A percentile compares a stretch with the other conserved stretches of the same genome.
Evolutionary conservation across 2,888 invertebrate genomes (phyloP).

Genomic region (Phengaris arion): DNA sequence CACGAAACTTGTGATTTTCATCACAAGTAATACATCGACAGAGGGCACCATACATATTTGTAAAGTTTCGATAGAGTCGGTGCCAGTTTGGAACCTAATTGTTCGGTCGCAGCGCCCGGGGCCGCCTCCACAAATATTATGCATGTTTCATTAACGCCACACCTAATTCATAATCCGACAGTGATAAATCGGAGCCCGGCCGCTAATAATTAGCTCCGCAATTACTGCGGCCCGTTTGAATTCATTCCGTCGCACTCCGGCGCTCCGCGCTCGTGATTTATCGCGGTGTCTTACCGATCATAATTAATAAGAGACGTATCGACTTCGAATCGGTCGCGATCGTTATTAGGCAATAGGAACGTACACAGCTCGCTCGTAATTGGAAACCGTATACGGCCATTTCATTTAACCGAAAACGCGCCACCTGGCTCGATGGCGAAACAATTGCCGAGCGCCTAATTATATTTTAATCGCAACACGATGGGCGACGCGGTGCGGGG

Average conservation of each 20-base stretch:
- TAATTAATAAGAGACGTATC: conserved; percentile 60
- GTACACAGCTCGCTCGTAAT: conserved; percentile 65
- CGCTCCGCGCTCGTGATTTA: conserved; percentile 65
- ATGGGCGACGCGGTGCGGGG: conserved; percentile 48
- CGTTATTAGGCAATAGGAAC: conserved; percentile 71
- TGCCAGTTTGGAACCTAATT: conserved; percentile 62
- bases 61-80: conserved; percentile 48
- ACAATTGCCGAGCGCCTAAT: conserved; percentile 77
- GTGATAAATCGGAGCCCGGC: conserved; percentile 74
- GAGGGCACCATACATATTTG: neutral
- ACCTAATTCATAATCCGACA: conserved; percentile 78
- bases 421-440: conserved; percentile 77
- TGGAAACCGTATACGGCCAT: conserved; percentile 71
- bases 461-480: conserved; percentile 77
- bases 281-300: conserved; percentile 62
- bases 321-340: conserved; percentile 36
- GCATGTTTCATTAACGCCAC: conserved; percentile 75
- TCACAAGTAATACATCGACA: conserved; percentile 36
- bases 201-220: conserved; percentile 75
- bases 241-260: conserved; percentile 66
- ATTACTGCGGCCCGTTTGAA: conserved; percentile 76
- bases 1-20: conserved; percentile 42
- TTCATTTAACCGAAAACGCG: conserved; percentile 66
- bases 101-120: conserved; percentile 48
- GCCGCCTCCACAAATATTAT: conserved; percentile 68